Base-by-base conservation (phyloP, 2,888 invertebrate genomes). In the Neoaliturus tenellus region DNA sequence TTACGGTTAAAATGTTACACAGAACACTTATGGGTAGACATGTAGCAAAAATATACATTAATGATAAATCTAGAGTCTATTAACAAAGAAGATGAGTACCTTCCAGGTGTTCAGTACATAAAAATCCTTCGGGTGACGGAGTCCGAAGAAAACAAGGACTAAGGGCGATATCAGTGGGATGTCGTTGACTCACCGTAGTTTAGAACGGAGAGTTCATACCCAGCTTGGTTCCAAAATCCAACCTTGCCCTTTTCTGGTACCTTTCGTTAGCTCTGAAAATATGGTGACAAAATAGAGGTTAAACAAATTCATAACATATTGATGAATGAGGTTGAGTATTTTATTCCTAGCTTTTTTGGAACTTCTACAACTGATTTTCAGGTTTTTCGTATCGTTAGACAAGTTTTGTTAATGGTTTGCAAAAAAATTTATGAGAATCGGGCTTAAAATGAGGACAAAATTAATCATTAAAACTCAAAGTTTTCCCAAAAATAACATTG, bases 171-270 rank as follows among this genome's bases (percentile, higher is more conserved):
- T 14, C 28, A 51, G 51, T 51, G 51, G n/a, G 8, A n/a, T 51
- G n/a, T 14, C 12, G n/a, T 51, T 28, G 62, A 5, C 10, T 48
- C n/a, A 48, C 48, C 51, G 20, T 5, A 17, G 44, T 85, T 86
- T 93, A 99, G 91, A 99, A 99, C 80, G 99, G 99, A n/a, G 99
- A 99, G 91, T 99, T 99, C 99, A 99, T 99, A 89, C 99, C 99
- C 82, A 99, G 92, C 91, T 99, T 99, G 58, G 99, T 99, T 86
- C 98, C 98, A 92, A 99, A 99, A 92, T 98, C 98, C 83, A 99
- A 92, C 86, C 98, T 93, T 4, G 98, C 98, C 89, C 98, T 93
- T 88, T 98, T 95, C 90, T 98, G 98, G 89, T 98, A 97, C 84
- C 99, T 93, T 55, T 95, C 94, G 90, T 97, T 98, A 31, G 95